phyloP scores from a whole-genome alignment of 1,140 invertebrate genomes.

The Ladona fulva region DNA sequence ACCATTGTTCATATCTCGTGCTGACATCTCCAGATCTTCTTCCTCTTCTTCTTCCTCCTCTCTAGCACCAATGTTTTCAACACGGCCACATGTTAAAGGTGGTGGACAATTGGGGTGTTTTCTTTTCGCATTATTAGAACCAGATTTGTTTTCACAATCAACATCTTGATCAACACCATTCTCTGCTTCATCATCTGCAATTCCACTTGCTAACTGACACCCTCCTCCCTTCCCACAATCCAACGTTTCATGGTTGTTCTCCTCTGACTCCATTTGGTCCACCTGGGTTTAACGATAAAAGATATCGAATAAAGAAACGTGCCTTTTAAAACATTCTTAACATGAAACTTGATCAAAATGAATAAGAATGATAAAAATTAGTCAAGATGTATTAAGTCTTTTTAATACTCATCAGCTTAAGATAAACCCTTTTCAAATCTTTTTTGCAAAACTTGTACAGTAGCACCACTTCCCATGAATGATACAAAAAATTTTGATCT shows the following conservation, averaged over 20 bases:
- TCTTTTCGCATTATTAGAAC: background rate
- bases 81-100: background rate
- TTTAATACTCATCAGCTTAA: no score
- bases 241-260: background rate
- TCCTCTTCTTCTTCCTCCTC: slow-evolving; percentile 27
- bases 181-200: background rate
- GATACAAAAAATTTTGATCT: no score
- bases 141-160: background rate
- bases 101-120: background rate
- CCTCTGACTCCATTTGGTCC: background rate
- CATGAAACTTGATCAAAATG: no score
- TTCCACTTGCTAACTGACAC: background rate
- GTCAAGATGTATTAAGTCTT: no score
- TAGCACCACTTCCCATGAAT: no score
- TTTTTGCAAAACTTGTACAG: no score
- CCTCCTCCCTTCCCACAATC: background rate
- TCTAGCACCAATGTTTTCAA: background rate
- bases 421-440: no score
- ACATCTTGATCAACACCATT: background rate
- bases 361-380: no score
- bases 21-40: slow-evolving; percentile 24
- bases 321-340: no score
- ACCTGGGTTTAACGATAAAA: background rate
- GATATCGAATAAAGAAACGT: no score
- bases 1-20: slow-evolving; percentile 18